Evolutionary conservation across 1,140 invertebrate species (phyloP).

Genomic region (Chlorops oryzae): DNA sequence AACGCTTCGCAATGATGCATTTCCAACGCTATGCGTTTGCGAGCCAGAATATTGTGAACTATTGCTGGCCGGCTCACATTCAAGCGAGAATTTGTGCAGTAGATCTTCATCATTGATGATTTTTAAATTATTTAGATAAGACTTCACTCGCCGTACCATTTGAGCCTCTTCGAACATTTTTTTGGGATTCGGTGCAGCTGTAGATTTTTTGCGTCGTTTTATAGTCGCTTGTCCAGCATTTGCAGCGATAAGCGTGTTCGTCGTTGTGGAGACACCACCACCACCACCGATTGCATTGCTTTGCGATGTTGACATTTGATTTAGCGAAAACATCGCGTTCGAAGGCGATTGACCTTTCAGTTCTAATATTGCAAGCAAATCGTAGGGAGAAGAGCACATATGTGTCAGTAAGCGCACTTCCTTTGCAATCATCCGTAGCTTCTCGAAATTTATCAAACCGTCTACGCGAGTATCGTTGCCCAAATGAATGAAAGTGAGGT

Average conservation of each 20-base stretch:
- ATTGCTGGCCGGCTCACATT: conserved; percentile 72
- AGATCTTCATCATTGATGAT: conserved; percentile 81
- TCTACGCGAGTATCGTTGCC: conserved; percentile 95
- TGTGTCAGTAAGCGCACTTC: conserved; percentile 90
- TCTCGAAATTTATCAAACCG: conserved; percentile 95
- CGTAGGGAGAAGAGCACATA: conserved; percentile 93
- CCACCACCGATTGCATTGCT: too few species aligned
- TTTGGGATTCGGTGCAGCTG: conserved; percentile 87
- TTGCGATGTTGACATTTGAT: conserved; percentile 72
- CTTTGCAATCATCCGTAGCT: conserved; percentile 96
- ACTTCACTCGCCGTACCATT: conserved; percentile 93
- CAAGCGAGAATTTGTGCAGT: conserved; percentile 78
- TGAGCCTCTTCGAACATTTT: conserved; percentile 99
- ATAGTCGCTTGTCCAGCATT: conserved; percentile 71
- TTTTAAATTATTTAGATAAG: conserved; percentile 88
- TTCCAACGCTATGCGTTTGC: conserved; percentile 42
- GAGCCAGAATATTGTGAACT: conserved; percentile 53
- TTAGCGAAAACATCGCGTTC: conserved; percentile 80
- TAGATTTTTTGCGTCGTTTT: conserved; percentile 84
- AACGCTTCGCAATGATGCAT: conserved; percentile 22
- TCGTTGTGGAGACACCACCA: conserved; percentile 1
- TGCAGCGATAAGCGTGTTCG: conserved; percentile 31
- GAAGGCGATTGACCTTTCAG: conserved; percentile 78
- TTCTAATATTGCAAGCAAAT: conserved; percentile 77
- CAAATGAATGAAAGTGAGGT: conserved; percentile 95